Evolutionary conservation across 1,140 invertebrate species (phyloP).

Genomic region (Hyles vespertilio): DNA sequence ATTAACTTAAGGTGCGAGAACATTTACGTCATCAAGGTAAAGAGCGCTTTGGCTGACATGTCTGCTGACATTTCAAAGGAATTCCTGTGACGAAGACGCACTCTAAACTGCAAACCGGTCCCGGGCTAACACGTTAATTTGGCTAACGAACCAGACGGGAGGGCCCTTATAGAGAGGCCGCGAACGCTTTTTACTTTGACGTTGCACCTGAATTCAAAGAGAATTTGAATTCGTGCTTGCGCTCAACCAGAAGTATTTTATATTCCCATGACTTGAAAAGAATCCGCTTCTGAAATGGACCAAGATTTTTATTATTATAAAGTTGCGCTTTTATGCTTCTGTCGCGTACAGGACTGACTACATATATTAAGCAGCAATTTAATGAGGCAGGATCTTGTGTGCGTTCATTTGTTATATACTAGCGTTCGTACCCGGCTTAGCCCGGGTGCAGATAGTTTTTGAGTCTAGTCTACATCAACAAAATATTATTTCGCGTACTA

Average conservation of each 20-base stretch:
- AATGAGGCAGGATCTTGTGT: background rate
- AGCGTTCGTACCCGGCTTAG: no score
- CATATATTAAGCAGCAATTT: background rate
- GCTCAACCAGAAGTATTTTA: conserved; percentile 5
- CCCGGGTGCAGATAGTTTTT: no score
- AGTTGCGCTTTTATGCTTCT: no score
- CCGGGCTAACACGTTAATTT: conserved; percentile 56
- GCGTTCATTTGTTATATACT: no score
- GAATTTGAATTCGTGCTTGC: conserved; percentile 2
- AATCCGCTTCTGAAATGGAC: no score
- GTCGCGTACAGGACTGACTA: no score
- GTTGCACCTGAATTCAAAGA: conserved; percentile 27
- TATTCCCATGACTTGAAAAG: background rate
- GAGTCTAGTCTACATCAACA: no score
- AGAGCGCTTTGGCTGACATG: conserved; percentile 3
- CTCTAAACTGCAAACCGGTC: conserved; percentile 41
- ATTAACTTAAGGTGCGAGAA: background rate
- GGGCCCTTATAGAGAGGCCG: conserved; percentile 43
- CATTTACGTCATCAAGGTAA: background rate
- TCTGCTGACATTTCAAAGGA: conserved; percentile 22
- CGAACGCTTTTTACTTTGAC: conserved; percentile 41
- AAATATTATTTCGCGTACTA: no score
- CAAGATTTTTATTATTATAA: no score
- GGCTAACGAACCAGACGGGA: conserved; percentile 54
- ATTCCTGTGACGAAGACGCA: conserved; percentile 33